Conservation (phyloP, 1,140 invertebrate genomes). For the Drosophila dunni region DNA sequence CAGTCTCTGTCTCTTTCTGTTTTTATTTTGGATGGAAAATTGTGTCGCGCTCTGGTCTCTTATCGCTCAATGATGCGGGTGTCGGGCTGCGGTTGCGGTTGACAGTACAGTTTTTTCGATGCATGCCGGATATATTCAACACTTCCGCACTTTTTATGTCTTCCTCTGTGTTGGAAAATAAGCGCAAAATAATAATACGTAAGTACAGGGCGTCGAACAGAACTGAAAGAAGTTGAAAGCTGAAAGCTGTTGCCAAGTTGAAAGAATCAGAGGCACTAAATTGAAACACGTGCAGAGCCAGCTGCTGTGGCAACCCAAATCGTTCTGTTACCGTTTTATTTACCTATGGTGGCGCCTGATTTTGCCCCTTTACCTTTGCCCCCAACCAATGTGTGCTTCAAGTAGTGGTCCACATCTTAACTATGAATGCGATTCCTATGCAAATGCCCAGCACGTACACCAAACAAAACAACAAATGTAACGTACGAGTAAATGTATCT, state of each 20-base stretch:
- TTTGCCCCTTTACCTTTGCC: neutral
- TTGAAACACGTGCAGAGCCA: slow-evolving; percentile 33
- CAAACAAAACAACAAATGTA: slow-evolving; percentile 13
- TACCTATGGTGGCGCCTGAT: slow-evolving; percentile 19
- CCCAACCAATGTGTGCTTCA: neutral
- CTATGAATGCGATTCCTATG: slow-evolving; percentile 69
- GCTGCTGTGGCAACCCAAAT: slow-evolving; percentile 18
- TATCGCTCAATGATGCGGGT: slow-evolving; percentile 45
- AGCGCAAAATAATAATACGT: slow-evolving; percentile 47
- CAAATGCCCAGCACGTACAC: slow-evolving; percentile 46
- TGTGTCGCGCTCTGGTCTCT: slow-evolving; percentile 58
- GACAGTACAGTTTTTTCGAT: slow-evolving; percentile 27
- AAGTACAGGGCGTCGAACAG: neutral
- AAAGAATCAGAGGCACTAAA: slow-evolving; percentile 35
- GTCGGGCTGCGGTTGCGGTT: neutral
- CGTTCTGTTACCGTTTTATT: slow-evolving; percentile 28
- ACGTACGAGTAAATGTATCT: slow-evolving; percentile 3
- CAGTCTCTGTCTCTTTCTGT: neutral
- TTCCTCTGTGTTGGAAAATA: slow-evolving; percentile 53
- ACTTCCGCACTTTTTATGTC: slow-evolving; percentile 77
- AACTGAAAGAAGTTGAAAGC: neutral
- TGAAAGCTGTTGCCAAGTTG: slow-evolving; percentile 16
- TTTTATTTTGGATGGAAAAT: slow-evolving; percentile 24
- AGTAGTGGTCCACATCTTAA: slow-evolving; percentile 29
- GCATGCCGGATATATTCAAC: slow-evolving; percentile 69